A percentile compares a stretch with the other conserved stretches of the same genome.
Evolutionary conservation across 2,888 invertebrate species (phyloP).

Genomic region (Anodontia alba): DNA sequence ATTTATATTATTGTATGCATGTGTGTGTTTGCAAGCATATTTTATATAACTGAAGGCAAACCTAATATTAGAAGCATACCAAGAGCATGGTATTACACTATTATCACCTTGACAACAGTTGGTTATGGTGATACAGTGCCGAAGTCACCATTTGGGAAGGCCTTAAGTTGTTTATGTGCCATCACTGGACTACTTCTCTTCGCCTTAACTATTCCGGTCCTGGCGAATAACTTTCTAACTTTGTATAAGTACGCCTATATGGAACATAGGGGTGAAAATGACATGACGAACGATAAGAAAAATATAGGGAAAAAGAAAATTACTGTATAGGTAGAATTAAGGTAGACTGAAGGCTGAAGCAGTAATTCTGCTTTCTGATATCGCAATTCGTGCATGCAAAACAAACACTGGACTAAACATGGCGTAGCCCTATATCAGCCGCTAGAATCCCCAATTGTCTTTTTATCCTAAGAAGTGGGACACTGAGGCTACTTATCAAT

Average conservation of each 20-base stretch:
- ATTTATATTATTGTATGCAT: constrained; percentile 46
- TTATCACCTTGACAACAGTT: constrained; percentile 56
- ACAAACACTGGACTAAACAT: too few relatives aligned
- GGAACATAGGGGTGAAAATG: neutral
- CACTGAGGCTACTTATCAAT: too few relatives aligned
- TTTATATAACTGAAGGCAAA: constrained; percentile 45
- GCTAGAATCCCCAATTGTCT: too few relatives aligned
- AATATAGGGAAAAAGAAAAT: neutral
- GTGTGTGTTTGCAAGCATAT: constrained; percentile 50
- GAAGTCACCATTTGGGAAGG: constrained; percentile 27
- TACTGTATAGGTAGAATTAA: too few relatives aligned
- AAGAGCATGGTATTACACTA: constrained; percentile 53
- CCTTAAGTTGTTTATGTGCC: constrained; percentile 39
- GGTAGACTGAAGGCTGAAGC: too few relatives aligned
- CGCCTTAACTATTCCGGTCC: constrained; percentile 53
- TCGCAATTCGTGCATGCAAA: too few relatives aligned
- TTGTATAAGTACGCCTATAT: constrained; percentile 43
- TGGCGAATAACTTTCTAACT: constrained; percentile 51
- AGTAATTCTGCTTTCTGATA: too few relatives aligned
- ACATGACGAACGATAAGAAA: neutral
- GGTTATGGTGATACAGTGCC: constrained; percentile 55
- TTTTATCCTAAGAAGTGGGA: too few relatives aligned
- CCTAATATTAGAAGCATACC: constrained; percentile 36
- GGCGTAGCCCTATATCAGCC: too few relatives aligned
- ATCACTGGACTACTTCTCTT: constrained; percentile 50